These are phyloP conservation scores for Peromyscus maniculatus DNA, from an alignment of 2,113 vertebrate genomes.

Conservation along the genomic window DNA sequence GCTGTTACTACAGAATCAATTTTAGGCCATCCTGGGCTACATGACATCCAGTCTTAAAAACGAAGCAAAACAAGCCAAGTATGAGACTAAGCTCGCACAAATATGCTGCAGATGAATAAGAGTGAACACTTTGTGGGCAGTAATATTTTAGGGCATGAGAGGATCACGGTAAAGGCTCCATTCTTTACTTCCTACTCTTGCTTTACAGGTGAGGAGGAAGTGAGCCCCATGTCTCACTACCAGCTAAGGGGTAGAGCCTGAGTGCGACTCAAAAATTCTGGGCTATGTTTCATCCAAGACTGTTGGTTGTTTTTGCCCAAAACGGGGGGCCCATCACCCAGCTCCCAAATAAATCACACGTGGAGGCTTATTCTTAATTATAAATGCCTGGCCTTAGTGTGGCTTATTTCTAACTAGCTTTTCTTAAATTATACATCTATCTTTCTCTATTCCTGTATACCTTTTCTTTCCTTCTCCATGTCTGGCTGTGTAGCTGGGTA, in stretches of 20 bases:
- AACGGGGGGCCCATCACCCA: no score
- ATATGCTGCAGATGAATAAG: background rate
- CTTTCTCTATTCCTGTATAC: no score
- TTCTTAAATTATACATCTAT: no score
- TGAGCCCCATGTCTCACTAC: background rate
- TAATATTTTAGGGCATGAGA: background rate
- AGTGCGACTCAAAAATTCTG: background rate
- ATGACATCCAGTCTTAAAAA: background rate
- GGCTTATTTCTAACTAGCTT: no score
- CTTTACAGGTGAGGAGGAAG: background rate
- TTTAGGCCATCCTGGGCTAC: background rate
- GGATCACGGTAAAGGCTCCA: background rate
- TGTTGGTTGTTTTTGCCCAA: no score
- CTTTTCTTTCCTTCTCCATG: no score
- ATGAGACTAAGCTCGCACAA: background rate
- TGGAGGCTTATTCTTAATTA: no score
- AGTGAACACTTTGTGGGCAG: background rate
- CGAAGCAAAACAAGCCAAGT: background rate
- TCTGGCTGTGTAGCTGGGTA: no score
- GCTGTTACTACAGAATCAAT: background rate
- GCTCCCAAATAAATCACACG: no score
- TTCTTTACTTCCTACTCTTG: background rate
- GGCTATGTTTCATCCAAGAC: background rate
- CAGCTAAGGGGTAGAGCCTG: background rate
- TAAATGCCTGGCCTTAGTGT: no score